Base-by-base conservation (phyloP, 2,113 vertebrate genomes). In the Setophaga petechia region DNA sequence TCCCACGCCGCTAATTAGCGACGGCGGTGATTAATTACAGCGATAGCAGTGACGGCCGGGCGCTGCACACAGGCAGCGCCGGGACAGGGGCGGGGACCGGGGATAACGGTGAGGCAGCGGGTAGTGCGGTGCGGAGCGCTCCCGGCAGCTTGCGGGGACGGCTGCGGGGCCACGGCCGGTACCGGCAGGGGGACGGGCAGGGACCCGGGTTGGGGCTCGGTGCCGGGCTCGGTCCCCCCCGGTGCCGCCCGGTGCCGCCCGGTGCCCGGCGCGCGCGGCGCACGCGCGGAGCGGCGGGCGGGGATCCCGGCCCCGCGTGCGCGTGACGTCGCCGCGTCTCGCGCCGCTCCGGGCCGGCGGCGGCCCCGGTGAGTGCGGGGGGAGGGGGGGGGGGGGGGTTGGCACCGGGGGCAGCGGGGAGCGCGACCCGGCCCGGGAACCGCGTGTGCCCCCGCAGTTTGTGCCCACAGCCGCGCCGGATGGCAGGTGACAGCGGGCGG, bases 321-420 rank as follows among this genome's bases (percentile, higher is more conserved):
- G 87, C 63, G 92, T 93, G 87, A 71, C 68, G 68, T 71, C 68
- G 68, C 67, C 74, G 86, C 79, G 91, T 93, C 66, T 84, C 72
- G 79, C 66, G 84, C 66, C 52, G 84, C 72, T 83, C 59, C 52
- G 78, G 65, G 78, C 58, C 65, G 74, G 78, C 43, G 9, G 65
- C 49, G 63, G 52, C 63, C 33, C 52, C 71, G 84, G 43, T 76
- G 65, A 39, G 90, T 39, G 43, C 7, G 21, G 51, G 12, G 54
- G 8, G 54, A 11, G 52, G 28, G n/a, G 28, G 27, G 16, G 52
- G 27, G 14, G 25, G 51, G 27, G 16, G 5, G 20, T 5, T 4
- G 14, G 41, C 41, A 43, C 41, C 41, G 41, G 41, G 41, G 17
- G 46, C 46, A 54, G 16, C 52, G 51, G 25, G 51, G 51, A 10